Percentiles rank a stretch among this genome's conserved stretches.
These are phyloP conservation scores for Elachura formosa DNA, from an alignment of 2,113 vertebrate genomes.

Conservation along the genomic window DNA sequence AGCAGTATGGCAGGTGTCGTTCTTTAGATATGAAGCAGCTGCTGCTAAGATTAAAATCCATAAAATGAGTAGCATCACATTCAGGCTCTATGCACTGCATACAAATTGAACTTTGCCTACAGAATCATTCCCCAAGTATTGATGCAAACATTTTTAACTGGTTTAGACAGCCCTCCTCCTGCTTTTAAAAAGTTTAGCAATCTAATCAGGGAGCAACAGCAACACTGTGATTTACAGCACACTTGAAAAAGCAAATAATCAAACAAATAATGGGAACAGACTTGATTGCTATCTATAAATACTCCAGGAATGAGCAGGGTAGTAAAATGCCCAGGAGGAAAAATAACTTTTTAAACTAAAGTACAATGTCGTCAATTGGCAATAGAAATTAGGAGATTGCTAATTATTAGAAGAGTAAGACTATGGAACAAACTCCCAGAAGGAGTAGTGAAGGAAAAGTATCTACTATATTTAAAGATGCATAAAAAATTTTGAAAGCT, in stretches of 20 bases:
- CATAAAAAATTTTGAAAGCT: neutral
- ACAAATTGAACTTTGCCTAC: neutral
- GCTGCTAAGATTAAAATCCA: neutral
- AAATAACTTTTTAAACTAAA: neutral
- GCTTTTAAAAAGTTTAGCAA: neutral
- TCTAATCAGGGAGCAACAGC: neutral
- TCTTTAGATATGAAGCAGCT: neutral
- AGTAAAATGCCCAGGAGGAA: neutral
- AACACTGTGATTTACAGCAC: neutral
- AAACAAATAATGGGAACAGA: neutral
- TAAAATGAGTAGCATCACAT: neutral
- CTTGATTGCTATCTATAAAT: neutral
- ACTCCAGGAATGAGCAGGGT: neutral
- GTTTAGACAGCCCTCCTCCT: neutral
- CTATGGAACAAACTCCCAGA: neutral
- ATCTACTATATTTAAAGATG: neutral
- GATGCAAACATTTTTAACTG: neutral
- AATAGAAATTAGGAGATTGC: neutral
- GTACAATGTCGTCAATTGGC: neutral
- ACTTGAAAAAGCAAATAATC: neutral
- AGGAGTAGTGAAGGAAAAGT: neutral
- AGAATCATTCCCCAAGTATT: neutral
- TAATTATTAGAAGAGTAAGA: neutral
- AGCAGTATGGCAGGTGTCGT: neutral
- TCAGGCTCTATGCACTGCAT: neutral